These are phyloP conservation scores for Hippocampus kuda DNA, from an alignment of 2,797 vertebrate species.

Conservation along the genomic window DNA sequence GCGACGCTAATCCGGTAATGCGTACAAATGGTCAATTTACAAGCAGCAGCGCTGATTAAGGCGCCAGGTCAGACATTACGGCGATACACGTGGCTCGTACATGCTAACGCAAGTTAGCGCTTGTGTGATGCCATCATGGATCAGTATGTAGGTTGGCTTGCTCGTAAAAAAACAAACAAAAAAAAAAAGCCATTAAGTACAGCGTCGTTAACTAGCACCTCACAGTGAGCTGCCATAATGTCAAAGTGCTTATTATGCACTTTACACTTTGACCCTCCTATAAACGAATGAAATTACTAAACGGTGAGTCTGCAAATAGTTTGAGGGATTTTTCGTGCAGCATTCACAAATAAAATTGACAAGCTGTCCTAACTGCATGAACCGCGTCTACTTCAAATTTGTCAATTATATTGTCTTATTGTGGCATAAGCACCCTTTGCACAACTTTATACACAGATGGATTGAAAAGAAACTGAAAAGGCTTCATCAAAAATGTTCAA, in stretches of 20 bases:
- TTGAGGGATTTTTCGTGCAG: constrained; percentile 41
- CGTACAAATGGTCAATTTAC: constrained; percentile 59
- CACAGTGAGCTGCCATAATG: constrained; percentile 52
- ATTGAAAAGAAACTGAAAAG: not conserved
- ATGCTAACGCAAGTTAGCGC: constrained; percentile 10
- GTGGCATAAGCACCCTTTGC: not conserved
- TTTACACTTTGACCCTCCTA: constrained; percentile 65
- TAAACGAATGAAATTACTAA: constrained; percentile 63
- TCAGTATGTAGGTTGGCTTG: constrained; percentile 44
- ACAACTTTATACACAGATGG: not conserved
- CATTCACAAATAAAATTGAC: constrained; percentile 56
- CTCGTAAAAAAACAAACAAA: constrained; percentile 36
- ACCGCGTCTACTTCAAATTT: constrained; percentile 16
- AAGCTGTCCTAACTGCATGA: constrained; percentile 23
- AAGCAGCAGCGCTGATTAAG: constrained; percentile 48
- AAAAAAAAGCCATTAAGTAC: constrained; percentile 69
- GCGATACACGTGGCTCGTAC: constrained; percentile 15
- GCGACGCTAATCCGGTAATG: constrained; percentile 48
- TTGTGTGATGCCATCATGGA: constrained; percentile 38
- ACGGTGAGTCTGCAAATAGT: constrained; percentile 54
- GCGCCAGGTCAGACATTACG: constrained; percentile 29
- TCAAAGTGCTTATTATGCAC: constrained; percentile 48
- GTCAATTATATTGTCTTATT: not conserved
- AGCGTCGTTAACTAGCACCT: constrained; percentile 54
- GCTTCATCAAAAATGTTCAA: constrained; percentile 7